Evolutionary conservation across 2,888 invertebrate species (phyloP), one percentile per base, ranked within the genome.

Genomic region (Rhodophaea formosa): DNA sequence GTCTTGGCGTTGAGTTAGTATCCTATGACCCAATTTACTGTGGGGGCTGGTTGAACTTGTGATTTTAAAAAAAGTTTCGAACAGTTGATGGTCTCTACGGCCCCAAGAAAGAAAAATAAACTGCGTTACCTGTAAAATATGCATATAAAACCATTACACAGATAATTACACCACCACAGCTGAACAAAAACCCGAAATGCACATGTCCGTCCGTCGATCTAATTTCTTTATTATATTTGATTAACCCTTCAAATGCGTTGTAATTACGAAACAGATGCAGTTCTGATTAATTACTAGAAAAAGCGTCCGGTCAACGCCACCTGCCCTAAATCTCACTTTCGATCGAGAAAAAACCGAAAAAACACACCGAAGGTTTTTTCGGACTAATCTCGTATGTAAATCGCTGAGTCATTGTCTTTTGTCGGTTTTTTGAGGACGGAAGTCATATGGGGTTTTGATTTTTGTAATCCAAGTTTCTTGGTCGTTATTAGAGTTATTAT

Each of bases 141-240:
- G 43, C 53, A 43, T 53, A 53, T 53, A 53, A 53, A 53, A 53
- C 15, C 16, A 44, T 53, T 30, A 53, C 29, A 45, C 35, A 10
- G 45, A 35, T 39, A 46, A 47, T 46, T 43, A 57, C 17, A n/a
- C 30, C 7, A 43, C 43, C 7, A 43, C 49, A 51, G 51, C 35
- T 51, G 51, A 35, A 51, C 51, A 51, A 51, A 49, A 51, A 35
- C 16, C 51, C 49, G 44, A 57, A 68, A 75, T 79, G 79, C 88
- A 86, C 84, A 86, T 86, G 85, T 70, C 82, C 78, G 71, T 77
- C 79, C 70, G 62, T 59, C 62, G 62, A 64, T 77, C 82, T 88
- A 89, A 90, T 90, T 87, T 85, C 89, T 90, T 89, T 88, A 90
- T 89, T 88, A 87, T 87, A 83, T 89, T 89, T 90, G 88, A 90